Conservation (phyloP, 2,113 vertebrate genomes). For the Takifugu flavidus region DNA sequence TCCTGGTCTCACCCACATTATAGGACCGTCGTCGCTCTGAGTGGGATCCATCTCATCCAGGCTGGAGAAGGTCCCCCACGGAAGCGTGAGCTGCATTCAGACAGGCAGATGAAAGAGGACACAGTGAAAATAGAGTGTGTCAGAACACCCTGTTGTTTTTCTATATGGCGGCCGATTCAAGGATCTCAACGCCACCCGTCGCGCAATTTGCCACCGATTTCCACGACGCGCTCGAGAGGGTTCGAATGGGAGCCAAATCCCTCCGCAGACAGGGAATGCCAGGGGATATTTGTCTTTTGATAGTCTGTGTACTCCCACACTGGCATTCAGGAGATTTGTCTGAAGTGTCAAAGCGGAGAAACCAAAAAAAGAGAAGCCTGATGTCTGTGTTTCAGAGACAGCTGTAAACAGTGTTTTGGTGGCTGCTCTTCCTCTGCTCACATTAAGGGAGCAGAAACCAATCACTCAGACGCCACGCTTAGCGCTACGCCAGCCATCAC, state of each 20-base stretch:
- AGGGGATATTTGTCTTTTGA: slow-evolving; percentile 37
- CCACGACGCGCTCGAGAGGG: slow-evolving; percentile 7
- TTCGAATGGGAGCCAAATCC: slow-evolving; percentile 27
- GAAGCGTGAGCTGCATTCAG: slow-evolving; percentile 85
- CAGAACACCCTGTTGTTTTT: neutral
- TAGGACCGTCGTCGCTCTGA: slow-evolving; percentile 96
- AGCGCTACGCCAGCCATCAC: slow-evolving; percentile 13
- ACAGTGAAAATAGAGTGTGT: neutral
- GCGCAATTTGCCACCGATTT: slow-evolving; percentile 7
- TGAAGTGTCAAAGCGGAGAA: slow-evolving; percentile 40
- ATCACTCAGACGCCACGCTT: slow-evolving; percentile 20
- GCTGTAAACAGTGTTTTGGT: slow-evolving; percentile 21
- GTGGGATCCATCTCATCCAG: slow-evolving; percentile 86
- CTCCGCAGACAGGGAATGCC: slow-evolving; percentile 21
- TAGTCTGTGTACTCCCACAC: slow-evolving; percentile 16
- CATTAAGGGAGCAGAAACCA: slow-evolving; percentile 6
- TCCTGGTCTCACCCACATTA: slow-evolving; percentile 98
- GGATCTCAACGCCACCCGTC: too few relatives aligned
- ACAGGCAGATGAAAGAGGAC: neutral
- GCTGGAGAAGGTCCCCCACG: slow-evolving; percentile 93
- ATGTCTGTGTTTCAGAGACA: slow-evolving; percentile 16
- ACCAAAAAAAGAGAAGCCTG: slow-evolving; percentile 17
- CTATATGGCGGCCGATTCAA: neutral
- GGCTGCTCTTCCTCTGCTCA: neutral
- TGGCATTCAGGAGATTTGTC: slow-evolving; percentile 15